Base-by-base conservation (phyloP, 1,140 invertebrate genomes). In the Tetramorium alpestre region DNA sequence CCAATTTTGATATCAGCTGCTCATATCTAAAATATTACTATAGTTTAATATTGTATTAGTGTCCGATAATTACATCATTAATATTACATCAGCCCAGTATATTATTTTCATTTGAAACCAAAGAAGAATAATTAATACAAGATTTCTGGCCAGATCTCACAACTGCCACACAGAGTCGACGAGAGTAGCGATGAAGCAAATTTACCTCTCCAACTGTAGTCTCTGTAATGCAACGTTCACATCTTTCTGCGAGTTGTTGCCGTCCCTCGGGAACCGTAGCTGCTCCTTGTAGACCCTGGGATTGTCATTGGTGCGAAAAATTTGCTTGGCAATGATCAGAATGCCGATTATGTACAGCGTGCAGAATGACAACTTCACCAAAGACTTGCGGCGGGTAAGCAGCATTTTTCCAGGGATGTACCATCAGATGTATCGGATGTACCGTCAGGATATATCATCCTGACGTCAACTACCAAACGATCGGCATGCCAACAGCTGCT, bases 1-100 rank as follows among this genome's bases (percentile, higher is more conserved):
- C 96, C 82, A 96, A 96, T 33, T 94, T 92, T 28, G 69, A 78
- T 70, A 96, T 94, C 92, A 91, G 92, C 6, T 89, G 54, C 88
- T 96, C 95, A 58, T 92, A 94, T 41, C 94, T 94, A 65, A 72
- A 88, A 84, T 73, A 58, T 73, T 56, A 33, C 73, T 87, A 44
- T 54, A 58, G 3, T 78, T 6, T 69, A 47, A 47, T 16, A 47
- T 69, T 10, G 10, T 5, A 47, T 25, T 25, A 25, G 22, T 16
- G 13, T 13, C 33, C 22, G 3, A 38, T 44, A 49, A 70, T 47
- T 47, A 28, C 33, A 28, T 69, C 8, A 69, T 47, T 69, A 67
- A 10, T 44, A 69, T 22, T 16, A 25, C 11, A 6, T 47, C 18
- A 70, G 1, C 1, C 8, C 3, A 65, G 4, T 41, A 11, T 41